phyloP scores from a whole-genome alignment of 2,113 vertebrate species.

The Pachypanchax playfairii region DNA sequence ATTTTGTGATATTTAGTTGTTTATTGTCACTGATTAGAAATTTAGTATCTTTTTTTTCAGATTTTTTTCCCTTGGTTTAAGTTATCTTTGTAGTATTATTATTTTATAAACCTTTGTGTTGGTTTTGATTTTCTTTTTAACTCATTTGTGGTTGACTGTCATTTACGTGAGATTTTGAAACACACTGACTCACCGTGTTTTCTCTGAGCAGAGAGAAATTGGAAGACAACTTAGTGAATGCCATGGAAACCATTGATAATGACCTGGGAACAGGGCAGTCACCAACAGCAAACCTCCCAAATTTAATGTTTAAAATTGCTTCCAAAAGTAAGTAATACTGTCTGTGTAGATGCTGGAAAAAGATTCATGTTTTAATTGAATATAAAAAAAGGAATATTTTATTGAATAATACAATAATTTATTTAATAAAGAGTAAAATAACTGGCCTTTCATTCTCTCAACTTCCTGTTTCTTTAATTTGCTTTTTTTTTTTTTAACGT shows the following conservation, averaged over 20 bases:
- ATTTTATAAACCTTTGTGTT: too few relatives aligned
- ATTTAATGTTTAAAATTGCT: constrained; percentile 88
- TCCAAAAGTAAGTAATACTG: constrained; percentile 84
- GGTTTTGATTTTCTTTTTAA: background rate
- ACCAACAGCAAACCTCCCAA: constrained; percentile 55
- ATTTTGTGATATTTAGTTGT: too few relatives aligned
- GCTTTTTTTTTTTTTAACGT: background rate
- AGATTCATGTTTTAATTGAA: background rate
- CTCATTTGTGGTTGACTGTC: background rate
- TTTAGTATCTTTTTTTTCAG: too few relatives aligned
- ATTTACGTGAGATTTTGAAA: background rate
- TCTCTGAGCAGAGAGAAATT: constrained; percentile 75
- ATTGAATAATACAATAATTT: too few relatives aligned
- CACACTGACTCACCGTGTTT: background rate
- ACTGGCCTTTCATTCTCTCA: background rate
- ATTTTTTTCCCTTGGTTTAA: too few relatives aligned
- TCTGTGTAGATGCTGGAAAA: background rate
- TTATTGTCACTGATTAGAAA: too few relatives aligned
- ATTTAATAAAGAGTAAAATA: too few relatives aligned
- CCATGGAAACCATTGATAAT: constrained; percentile 81
- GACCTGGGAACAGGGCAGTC: constrained; percentile 53
- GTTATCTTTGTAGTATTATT: too few relatives aligned
- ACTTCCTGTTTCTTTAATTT: background rate
- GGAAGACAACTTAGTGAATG: constrained; percentile 80
- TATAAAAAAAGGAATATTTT: background rate